Conservation (phyloP, 30 jellyfish, hydroid and myxozoan genomes). For the Turritopsis rubra region DNA sequence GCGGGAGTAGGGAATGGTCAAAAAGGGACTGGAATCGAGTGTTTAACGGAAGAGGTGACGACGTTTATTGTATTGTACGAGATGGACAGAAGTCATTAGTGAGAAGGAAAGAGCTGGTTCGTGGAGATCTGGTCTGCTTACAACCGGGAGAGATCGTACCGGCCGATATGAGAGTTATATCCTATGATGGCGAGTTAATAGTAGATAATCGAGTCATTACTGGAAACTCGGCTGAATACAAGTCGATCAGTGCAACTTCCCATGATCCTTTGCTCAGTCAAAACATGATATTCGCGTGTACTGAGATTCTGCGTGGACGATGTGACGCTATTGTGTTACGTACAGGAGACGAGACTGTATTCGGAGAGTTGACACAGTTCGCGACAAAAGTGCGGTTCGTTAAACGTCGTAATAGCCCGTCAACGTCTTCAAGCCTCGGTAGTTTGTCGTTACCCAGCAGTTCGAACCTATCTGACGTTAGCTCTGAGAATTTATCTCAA, state of each 20-base stretch:
- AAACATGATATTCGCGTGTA: conserved; percentile 37
- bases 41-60: conserved; percentile 6
- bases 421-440: conserved; percentile 10
- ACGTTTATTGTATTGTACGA: conserved; percentile 13
- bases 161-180: conserved; percentile 36
- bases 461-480: background rate
- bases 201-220: conserved; percentile 31
- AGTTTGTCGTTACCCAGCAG: conserved; percentile 5
- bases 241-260: conserved; percentile 26
- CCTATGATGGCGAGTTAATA: conserved; percentile 11
- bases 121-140: conserved; percentile 28
- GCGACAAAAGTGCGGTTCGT: conserved; percentile 21
- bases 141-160: conserved; percentile 31
- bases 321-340: conserved; percentile 27
- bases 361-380: conserved; percentile 26
- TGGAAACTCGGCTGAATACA: conserved; percentile 4
- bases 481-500: background rate
- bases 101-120: conserved; percentile 11
- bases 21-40: conserved; percentile 29
- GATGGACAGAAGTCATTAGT: background rate
- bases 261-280: conserved; percentile 27
- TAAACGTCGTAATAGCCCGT: background rate
- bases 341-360: conserved; percentile 34
- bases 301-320: conserved; percentile 27
- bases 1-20: conserved; percentile 17